Evolutionary conservation across 30 jellyfish, hydroid and myxozoan species (phyloP).

Genomic region (Turritopsis dohrnii): DNA sequence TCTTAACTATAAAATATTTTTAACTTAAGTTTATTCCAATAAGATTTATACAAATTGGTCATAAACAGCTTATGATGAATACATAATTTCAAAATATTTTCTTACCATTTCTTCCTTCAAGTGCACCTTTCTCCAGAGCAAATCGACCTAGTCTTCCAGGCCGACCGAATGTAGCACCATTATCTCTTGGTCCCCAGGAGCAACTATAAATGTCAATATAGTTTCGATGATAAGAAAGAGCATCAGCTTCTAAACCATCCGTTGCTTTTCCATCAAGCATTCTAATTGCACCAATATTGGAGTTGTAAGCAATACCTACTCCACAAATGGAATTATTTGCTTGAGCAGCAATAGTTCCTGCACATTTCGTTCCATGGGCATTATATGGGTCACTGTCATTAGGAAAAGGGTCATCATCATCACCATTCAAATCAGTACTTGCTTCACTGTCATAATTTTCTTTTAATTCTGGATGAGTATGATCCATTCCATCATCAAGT

Average conservation of each 20-base stretch:
- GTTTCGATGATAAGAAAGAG: conserved; percentile 72
- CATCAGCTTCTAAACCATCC: conserved; percentile 94
- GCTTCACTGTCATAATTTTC: conserved; percentile 87
- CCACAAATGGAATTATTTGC: conserved; percentile 95
- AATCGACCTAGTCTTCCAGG: conserved; percentile 90
- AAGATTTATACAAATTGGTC: background rate
- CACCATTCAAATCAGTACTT: conserved; percentile 88
- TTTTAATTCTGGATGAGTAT: conserved; percentile 90
- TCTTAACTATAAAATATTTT: too few species aligned
- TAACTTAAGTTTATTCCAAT: background rate
- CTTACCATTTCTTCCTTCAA: conserved; percentile 88
- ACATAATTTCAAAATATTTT: background rate
- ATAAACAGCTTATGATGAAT: background rate
- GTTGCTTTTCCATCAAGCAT: conserved; percentile 97
- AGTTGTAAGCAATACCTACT: conserved; percentile 88
- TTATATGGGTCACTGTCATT: conserved; percentile 93
- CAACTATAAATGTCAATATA: conserved; percentile 95
- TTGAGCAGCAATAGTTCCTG: conserved; percentile 97
- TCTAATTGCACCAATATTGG: conserved; percentile 89
- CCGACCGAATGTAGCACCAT: conserved; percentile 94
- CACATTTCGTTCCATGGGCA: conserved; percentile 98
- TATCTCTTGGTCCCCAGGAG: conserved; percentile 99
- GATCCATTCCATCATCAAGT: conserved; percentile 97
- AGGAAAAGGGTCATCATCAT: conserved; percentile 93
- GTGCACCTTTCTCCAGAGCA: conserved; percentile 89